Percentiles rank a stretch among this genome's conserved stretches.
Conservation (phyloP, 2,888 invertebrate genomes). For the Sisyra terminalis region DNA sequence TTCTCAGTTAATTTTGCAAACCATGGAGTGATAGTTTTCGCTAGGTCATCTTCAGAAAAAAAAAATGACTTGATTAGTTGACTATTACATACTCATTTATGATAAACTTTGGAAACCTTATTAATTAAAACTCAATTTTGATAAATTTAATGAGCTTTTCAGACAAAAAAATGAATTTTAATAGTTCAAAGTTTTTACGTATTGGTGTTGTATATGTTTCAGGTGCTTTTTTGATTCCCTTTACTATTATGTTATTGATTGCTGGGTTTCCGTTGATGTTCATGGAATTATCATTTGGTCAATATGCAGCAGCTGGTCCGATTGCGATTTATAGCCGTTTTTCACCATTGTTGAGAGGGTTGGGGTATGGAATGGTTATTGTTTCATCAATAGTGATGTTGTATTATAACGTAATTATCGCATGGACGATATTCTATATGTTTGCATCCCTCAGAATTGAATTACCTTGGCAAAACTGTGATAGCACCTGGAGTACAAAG, state of each 20-base stretch:
- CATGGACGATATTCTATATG: slow-evolving; percentile 62
- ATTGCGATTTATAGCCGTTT: slow-evolving; percentile 41
- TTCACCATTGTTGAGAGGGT: slow-evolving; percentile 41
- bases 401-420: slow-evolving; percentile 67
- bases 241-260: slow-evolving; percentile 53
- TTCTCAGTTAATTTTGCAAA: too few relatives aligned
- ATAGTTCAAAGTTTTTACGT: too few relatives aligned
- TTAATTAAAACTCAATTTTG: too few relatives aligned
- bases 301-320: slow-evolving; percentile 62
- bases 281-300: slow-evolving; percentile 62
- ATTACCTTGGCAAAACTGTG: slow-evolving; percentile 53
- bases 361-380: slow-evolving; percentile 50
- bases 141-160: too few relatives aligned
- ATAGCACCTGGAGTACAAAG: slow-evolving; percentile 38
- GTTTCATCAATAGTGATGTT: slow-evolving; percentile 55
- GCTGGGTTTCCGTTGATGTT: slow-evolving; percentile 69
- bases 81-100: too few relatives aligned
- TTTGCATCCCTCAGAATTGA: slow-evolving; percentile 46
- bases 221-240: slow-evolving; percentile 64
- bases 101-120: too few relatives aligned
- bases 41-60: too few relatives aligned
- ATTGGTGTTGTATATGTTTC: slow-evolving; percentile 18
- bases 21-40: too few relatives aligned
- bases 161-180: too few relatives aligned
- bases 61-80: too few relatives aligned